A percentile compares a stretch with the other conserved stretches of the same genome.
Conservation (phyloP, 1,140 invertebrate genomes). For the Drosophila lini region DNA sequence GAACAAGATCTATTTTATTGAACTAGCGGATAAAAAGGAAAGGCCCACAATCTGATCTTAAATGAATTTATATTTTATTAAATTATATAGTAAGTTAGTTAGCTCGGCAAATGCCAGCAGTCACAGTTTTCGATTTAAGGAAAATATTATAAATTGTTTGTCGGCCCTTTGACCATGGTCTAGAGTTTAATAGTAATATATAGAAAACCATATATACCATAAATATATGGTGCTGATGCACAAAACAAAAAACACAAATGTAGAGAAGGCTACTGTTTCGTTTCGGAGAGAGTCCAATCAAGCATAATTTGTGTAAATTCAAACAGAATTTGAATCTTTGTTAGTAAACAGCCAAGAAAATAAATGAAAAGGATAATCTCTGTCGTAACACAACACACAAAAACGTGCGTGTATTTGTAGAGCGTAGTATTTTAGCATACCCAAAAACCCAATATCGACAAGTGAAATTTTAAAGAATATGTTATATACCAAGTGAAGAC, state of each 20-base stretch:
- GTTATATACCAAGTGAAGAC: constrained; percentile 70
- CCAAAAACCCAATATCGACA: constrained; percentile 72
- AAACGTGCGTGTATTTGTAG: constrained; percentile 45
- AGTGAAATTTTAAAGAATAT: constrained; percentile 79
- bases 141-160: not conserved
- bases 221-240: constrained; percentile 38
- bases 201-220: constrained; percentile 15
- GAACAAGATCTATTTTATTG: not conserved
- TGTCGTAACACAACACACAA: constrained; percentile 20
- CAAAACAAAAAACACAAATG: constrained; percentile 29
- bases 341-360: constrained; percentile 30
- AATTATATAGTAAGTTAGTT: constrained; percentile 14
- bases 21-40: not conserved
- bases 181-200: constrained; percentile 7
- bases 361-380: constrained; percentile 50
- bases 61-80: constrained; percentile 46
- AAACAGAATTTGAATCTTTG: constrained; percentile 40
- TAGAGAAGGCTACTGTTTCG: constrained; percentile 22
- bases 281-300: constrained; percentile 17
- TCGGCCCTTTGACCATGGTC: constrained; percentile 24
- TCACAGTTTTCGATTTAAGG: not conserved
- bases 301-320: constrained; percentile 41
- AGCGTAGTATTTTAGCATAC: constrained; percentile 39
- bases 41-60: constrained; percentile 3
- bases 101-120: not conserved